Evolutionary conservation across 2,113 vertebrate genomes (phyloP).

Genomic region (Miniopterus natalensis): DNA sequence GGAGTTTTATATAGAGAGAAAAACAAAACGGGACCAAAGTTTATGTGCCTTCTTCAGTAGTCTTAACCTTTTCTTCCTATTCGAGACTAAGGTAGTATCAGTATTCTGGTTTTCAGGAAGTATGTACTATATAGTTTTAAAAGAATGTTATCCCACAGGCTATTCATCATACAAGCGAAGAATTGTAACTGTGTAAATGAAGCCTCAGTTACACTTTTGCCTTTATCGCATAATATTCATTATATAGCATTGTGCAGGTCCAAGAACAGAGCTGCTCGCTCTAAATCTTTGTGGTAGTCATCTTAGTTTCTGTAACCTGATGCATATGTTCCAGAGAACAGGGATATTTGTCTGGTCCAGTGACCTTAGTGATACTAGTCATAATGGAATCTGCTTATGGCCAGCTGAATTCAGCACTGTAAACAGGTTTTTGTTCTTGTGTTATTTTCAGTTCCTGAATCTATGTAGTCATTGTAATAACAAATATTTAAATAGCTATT

Average conservation of each 20-base stretch:
- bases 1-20: constrained; percentile 83
- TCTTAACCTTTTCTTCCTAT: constrained; percentile 83
- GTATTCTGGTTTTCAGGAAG: constrained; percentile 66
- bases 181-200: constrained; percentile 74
- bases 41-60: constrained; percentile 92
- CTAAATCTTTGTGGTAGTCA: constrained; percentile 33
- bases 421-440: constrained; percentile 61
- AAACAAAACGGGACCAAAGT: constrained; percentile 92
- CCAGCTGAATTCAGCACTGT: constrained; percentile 60
- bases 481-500: constrained; percentile 70
- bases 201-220: constrained; percentile 74
- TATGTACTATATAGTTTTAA: constrained; percentile 79
- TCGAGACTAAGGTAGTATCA: constrained; percentile 83
- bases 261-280: constrained; percentile 75
- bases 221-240: constrained; percentile 69
- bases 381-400: constrained; percentile 66
- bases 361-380: constrained; percentile 63
- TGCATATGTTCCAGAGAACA: constrained; percentile 65
- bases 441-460: constrained; percentile 74
- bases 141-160: constrained; percentile 70
- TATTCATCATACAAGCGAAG: constrained; percentile 63
- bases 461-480: constrained; percentile 72
- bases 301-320: constrained; percentile 64
- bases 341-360: constrained; percentile 63
- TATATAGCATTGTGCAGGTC: constrained; percentile 56